phyloP scores from a whole-genome alignment of 2,113 vertebrate genomes.

The Ranitomeya variabilis region DNA sequence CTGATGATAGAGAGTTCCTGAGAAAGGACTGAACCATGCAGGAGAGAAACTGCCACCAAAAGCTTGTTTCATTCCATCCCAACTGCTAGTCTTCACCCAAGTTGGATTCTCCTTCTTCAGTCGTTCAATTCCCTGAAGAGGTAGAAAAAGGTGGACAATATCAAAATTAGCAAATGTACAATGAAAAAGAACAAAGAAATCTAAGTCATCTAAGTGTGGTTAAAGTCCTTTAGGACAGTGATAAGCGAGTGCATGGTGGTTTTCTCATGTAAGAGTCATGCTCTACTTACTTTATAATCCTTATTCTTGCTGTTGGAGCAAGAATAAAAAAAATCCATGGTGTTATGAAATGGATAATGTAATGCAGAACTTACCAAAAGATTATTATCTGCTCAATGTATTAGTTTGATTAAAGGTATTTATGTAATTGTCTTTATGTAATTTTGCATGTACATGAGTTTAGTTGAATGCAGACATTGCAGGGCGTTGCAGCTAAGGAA shows the following conservation, averaged over 20 bases:
- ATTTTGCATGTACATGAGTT: too few relatives aligned
- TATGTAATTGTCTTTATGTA: too few relatives aligned
- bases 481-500: too few relatives aligned
- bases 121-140: conserved; percentile 88
- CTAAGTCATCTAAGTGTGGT: background rate
- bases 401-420: background rate
- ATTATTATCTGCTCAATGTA: background rate
- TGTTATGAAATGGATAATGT: background rate
- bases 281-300: too few relatives aligned
- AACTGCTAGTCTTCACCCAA: conserved; percentile 76
- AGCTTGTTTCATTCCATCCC: conserved; percentile 78
- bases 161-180: background rate
- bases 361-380: background rate
- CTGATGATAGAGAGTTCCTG: conserved; percentile 70
- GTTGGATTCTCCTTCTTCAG: conserved; percentile 85
- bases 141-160: conserved; percentile 49
- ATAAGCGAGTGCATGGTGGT: too few relatives aligned
- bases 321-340: background rate
- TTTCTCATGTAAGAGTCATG: too few relatives aligned
- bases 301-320: background rate
- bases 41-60: conserved; percentile 83
- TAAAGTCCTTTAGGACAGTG: too few relatives aligned
- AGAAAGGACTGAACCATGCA: conserved; percentile 87
- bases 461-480: too few relatives aligned
- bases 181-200: background rate